Conservation (phyloP, 2,797 vertebrate species). For the Urocyon cinereoargenteus region DNA sequence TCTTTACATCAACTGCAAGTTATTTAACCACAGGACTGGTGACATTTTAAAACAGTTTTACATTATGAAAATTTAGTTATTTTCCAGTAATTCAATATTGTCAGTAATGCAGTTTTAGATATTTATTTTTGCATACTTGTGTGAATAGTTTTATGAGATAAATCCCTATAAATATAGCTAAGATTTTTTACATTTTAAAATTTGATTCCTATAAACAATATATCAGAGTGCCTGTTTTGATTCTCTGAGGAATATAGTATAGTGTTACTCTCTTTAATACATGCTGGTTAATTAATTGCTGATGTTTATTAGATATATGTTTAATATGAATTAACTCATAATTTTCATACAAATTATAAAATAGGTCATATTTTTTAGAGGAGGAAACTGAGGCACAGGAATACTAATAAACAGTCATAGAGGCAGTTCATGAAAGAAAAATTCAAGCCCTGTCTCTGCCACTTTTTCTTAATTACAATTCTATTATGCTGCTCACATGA, state of each 20-base stretch:
- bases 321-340: neutral
- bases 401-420: neutral
- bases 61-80: neutral
- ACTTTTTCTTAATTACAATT: neutral
- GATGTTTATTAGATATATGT: neutral
- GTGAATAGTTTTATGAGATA: neutral
- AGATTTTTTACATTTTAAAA: neutral
- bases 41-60: neutral
- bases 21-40: neutral
- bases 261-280: neutral
- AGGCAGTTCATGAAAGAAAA: fast-evolving
- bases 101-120: neutral
- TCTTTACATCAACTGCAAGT: neutral
- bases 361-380: neutral
- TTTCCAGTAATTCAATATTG: neutral
- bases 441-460: neutral
- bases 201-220: neutral
- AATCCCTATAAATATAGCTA: neutral
- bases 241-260: neutral
- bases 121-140: neutral
- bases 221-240: neutral
- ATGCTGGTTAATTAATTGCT: neutral
- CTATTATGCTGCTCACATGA: neutral
- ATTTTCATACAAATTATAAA: neutral
- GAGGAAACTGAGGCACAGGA: neutral